phyloP scores from a whole-genome alignment of 2,888 invertebrate species.

The Lithodes maja region DNA sequence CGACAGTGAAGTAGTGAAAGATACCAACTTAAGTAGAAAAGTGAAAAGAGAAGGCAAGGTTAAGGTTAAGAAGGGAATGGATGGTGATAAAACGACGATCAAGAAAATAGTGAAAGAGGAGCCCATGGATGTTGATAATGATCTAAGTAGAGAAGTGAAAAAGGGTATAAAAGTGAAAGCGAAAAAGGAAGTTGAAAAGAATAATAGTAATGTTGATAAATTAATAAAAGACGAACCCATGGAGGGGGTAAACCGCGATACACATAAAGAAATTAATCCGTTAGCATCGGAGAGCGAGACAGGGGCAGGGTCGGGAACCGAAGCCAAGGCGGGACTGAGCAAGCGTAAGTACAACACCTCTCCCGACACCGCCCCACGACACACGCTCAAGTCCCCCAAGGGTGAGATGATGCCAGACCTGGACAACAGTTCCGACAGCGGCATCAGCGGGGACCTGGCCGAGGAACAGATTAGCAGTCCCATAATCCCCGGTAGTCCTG shows the following conservation, averaged over 20 bases:
- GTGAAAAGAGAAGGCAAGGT: not conserved
- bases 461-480: constrained; percentile 59
- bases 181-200: not conserved
- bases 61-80: not conserved
- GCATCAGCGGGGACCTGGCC: constrained; percentile 66
- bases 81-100: not conserved
- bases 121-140: not conserved
- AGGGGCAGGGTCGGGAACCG: constrained; percentile 16
- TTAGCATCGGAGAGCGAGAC: constrained; percentile 7
- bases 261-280: not conserved
- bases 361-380: constrained; percentile 35
- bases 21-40: not conserved
- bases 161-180: not conserved
- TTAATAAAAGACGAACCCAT: not conserved
- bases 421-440: constrained; percentile 68
- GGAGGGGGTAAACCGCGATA: not conserved
- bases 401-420: constrained; percentile 62
- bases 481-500: constrained; percentile 32
- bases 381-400: constrained; percentile 57
- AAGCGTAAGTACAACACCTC: constrained; percentile 59
- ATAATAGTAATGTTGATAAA: not conserved
- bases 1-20: not conserved
- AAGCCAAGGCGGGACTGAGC: constrained; percentile 27
- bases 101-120: constrained; percentile 28
- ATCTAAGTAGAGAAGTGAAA: not conserved